Evolutionary conservation across 2,888 invertebrate species (phyloP), one percentile per base, ranked within the genome.

Genomic region (Latheticus oryzae): DNA sequence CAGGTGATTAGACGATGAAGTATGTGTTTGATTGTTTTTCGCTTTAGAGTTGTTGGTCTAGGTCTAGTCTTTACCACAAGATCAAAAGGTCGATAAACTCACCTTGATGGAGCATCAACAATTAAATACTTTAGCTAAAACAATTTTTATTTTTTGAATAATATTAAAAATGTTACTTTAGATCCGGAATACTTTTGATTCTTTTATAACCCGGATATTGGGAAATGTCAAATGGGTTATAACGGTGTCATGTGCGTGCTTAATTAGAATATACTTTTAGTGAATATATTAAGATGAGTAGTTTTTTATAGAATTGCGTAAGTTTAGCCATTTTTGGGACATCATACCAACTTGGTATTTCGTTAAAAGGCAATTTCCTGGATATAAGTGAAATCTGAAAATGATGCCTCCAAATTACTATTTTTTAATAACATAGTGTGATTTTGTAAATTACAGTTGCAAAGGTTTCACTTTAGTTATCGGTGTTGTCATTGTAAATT

Each of bases 81-180:
- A 12, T 32, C 32, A 35, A n/a, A 15, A 35, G 35, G 35, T 35
- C 35, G 35, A 15, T 35, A 15, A 35, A 35, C 35, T 8, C 35
- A 16, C 35, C 17, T 35, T 35, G 16, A 35, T 16, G 35, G 4
- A n/a, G 3, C 7, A 26, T 26, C 30, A 2, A 11, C 30, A 30
- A 30, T 30, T 30, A 30, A 4, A 30, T 7, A 7, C 11, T 30
- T 30, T 30, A 12, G 7, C 30, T 17, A 15, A 4, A 35, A 3
- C 17, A 16, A 35, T 16, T 16, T 35, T 35, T 35, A 8, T 9
- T 16, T 35, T 17, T 15, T n/a, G n/a, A n/a, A n/a, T n/a, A n/a
- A n/a, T n/a, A n/a, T n/a, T n/a, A n/a, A n/a, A n/a, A n/a, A n/a
- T n/a, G n/a, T 32, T 35, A 9, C 16, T 8, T 16, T 17, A 35